Evolutionary conservation across 2,113 vertebrate genomes (phyloP).

Genomic region (Rynchops niger): DNA sequence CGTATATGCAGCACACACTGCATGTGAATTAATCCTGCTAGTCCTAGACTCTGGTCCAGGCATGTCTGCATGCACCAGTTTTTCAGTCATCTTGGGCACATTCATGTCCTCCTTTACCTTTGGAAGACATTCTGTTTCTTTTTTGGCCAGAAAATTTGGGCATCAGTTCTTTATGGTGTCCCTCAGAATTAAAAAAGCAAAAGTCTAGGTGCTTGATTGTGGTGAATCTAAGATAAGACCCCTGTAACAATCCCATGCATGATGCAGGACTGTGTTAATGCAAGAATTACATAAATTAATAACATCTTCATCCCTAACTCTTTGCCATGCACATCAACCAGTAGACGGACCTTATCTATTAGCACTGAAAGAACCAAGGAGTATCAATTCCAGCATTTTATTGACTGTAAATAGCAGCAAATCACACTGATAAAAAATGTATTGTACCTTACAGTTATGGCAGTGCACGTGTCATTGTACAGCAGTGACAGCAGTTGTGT

Average conservation of each 20-base stretch:
- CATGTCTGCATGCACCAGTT: neutral
- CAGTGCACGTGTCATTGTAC: neutral
- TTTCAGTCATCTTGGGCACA: neutral
- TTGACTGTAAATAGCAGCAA: neutral
- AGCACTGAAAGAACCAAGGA: neutral
- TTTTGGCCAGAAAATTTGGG: neutral
- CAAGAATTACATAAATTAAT: neutral
- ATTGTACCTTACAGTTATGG: neutral
- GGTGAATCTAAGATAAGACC: neutral
- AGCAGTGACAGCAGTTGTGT: neutral
- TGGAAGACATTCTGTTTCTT: neutral
- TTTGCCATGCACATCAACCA: neutral
- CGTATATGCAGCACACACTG: neutral
- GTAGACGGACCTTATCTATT: neutral
- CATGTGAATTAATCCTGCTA: neutral
- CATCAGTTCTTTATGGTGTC: neutral
- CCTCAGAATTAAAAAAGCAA: neutral
- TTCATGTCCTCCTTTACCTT: neutral
- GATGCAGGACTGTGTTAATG: neutral
- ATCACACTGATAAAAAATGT: neutral
- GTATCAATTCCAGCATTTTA: neutral
- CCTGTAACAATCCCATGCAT: neutral
- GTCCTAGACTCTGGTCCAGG: neutral
- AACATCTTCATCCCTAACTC: neutral
- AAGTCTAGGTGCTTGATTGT: neutral